A percentile compares a stretch with the other conserved stretches of the same genome.
phyloP scores from a whole-genome alignment of 2,888 invertebrate genomes.

The Dolichopus griseipennis region DNA sequence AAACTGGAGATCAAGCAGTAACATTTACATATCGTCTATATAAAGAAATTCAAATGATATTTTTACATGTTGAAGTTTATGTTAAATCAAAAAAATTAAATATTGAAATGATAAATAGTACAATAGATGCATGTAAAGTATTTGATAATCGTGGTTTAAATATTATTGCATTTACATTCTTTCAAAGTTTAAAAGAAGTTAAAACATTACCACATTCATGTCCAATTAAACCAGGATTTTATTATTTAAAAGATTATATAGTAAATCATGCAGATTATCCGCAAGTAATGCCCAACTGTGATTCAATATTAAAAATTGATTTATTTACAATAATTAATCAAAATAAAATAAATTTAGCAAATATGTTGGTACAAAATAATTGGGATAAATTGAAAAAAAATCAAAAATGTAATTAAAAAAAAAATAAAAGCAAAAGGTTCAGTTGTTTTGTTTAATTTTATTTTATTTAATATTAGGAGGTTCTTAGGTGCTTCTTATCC shows the following conservation, averaged over 20 bases:
- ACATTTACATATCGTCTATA: background rate
- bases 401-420: background rate
- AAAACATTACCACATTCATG: background rate
- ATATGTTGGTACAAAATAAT: background rate
- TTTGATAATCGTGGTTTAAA: slow-evolving; percentile 1
- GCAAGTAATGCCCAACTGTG: background rate
- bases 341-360: background rate
- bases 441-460: too few relatives aligned
- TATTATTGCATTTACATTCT: background rate
- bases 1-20: background rate
- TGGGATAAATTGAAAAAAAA: background rate
- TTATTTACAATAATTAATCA: background rate
- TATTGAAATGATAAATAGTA: background rate
- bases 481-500: too few relatives aligned
- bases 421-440: too few relatives aligned
- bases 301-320: background rate
- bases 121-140: background rate
- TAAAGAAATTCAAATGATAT: background rate
- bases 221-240: background rate
- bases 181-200: background rate
- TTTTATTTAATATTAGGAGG: too few relatives aligned
- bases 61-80: background rate
- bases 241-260: background rate
- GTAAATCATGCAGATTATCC: background rate
- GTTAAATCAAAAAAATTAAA: background rate